Evolutionary conservation across 2,113 vertebrate species (phyloP), one percentile per base, ranked within the genome.

Genomic region (Marcusenius ussheri): DNA sequence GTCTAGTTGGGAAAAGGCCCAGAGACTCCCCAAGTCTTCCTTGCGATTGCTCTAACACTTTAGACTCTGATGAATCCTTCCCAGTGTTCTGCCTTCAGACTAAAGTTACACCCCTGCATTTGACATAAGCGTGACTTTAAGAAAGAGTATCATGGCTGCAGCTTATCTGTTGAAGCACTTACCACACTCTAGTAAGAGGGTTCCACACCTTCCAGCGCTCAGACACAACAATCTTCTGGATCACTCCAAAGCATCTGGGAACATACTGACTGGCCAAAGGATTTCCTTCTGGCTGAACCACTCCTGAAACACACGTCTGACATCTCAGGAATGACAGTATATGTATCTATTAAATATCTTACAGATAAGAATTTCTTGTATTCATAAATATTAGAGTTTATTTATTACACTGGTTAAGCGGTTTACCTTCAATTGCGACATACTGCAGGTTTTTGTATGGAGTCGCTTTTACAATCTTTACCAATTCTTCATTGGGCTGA

Each of bases 401-500:
- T 15, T 80, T 39, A 80, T 88, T 83, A 15, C 45, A 42, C 27
- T 47, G 35, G 39, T 21, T 47, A 19, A 74, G 35, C 4, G 9
- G 11, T 11, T 31, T 93, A 96, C 96, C 96, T 95, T 96, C 96
- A 27, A 96, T 92, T 85, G 94, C 95, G 51, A 95, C 95, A 91
- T 96, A 96, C 47, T 94, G 93, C 10, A 96, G 93, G 5, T 93
- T 53, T 88, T 90, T 94, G 87, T 92, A 90, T 0, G 92, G 91
- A n/a, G 94, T 47, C 0, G 94, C 88, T 3, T 92, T 94, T 83
- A 96, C 90, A 5, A 94, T 74, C 77, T 77, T 93, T 21, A 94
- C 17, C 89, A 96, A 88, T 83, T 95, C 92, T 70, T 94, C 62
- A 90, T 95, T 94, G 39, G 94, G 94, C 66, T 92, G 93, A 91